A percentile compares a stretch with the other conserved stretches of the same genome.
Conservation (phyloP, 2,797 vertebrate species). For the Gallinago nigripennis region DNA sequence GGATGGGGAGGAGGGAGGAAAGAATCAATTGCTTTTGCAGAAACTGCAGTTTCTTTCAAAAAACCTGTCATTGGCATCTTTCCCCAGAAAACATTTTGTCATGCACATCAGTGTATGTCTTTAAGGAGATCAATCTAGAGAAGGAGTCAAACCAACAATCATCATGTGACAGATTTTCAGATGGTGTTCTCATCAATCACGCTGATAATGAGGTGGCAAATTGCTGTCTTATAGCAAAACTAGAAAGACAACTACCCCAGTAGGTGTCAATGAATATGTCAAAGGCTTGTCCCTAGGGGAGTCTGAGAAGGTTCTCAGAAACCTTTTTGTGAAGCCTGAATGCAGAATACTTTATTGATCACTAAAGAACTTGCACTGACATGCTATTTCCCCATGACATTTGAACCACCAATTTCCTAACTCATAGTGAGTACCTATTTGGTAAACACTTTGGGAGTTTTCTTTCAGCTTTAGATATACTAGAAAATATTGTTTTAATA, state of each 20-base stretch:
- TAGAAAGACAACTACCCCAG: slow-evolving; percentile 76
- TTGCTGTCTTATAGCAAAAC: slow-evolving; percentile 77
- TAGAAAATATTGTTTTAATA: background rate
- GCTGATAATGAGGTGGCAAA: slow-evolving; percentile 85
- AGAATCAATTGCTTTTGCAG: slow-evolving; percentile 74
- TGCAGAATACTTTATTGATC: slow-evolving; percentile 78
- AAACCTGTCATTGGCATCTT: slow-evolving; percentile 38
- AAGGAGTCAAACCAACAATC: slow-evolving; percentile 60
- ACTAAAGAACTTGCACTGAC: slow-evolving; percentile 75
- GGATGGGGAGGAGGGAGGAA: background rate
- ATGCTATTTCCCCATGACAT: slow-evolving; percentile 73
- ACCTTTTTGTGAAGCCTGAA: slow-evolving; percentile 78
- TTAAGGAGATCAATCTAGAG: slow-evolving; percentile 39
- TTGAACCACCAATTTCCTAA: slow-evolving; percentile 64
- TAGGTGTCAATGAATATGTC: slow-evolving; percentile 70
- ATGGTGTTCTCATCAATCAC: slow-evolving; percentile 77
- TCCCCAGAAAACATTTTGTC: slow-evolving; percentile 66
- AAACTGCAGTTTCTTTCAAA: slow-evolving; percentile 78
- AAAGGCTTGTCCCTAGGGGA: slow-evolving; percentile 68
- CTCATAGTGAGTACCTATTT: background rate
- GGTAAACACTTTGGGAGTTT: background rate
- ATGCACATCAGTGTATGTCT: slow-evolving; percentile 55
- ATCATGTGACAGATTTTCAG: slow-evolving; percentile 62
- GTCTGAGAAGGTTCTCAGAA: slow-evolving; percentile 52
- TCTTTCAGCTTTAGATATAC: background rate